A percentile compares a stretch with the other conserved stretches of the same genome.
Evolutionary conservation across 1,140 invertebrate species (phyloP).

Genomic region (Meloidogyne exigua): DNA sequence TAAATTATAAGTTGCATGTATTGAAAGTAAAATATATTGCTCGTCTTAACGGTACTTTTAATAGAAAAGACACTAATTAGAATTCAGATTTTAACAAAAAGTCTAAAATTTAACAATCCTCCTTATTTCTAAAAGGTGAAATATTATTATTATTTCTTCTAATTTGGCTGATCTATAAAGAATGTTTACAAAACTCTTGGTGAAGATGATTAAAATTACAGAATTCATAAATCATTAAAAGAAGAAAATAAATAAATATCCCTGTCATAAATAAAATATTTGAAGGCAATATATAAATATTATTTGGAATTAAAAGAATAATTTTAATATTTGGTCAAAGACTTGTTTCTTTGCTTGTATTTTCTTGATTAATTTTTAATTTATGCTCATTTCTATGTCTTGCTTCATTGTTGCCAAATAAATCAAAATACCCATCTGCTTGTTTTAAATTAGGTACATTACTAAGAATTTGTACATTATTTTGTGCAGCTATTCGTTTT

Average conservation of each 20-base stretch:
- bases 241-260: neutral
- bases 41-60: no score
- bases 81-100: no score
- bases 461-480: slow-evolving; percentile 16
- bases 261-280: neutral
- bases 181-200: no score
- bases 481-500: neutral
- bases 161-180: no score
- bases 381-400: neutral
- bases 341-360: neutral
- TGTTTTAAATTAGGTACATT: neutral
- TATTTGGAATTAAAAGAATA: neutral
- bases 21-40: no score
- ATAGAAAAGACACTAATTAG: no score
- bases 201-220: neutral
- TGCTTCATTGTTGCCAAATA: neutral
- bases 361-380: neutral
- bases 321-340: neutral
- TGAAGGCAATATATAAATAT: neutral
- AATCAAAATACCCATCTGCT: no score
- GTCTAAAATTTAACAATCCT: no score
- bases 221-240: neutral
- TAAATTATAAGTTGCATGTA: no score
- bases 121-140: no score
- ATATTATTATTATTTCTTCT: no score